Base-by-base conservation (phyloP, 2,888 invertebrate species). In the Melangyna quadrimaculata region DNA sequence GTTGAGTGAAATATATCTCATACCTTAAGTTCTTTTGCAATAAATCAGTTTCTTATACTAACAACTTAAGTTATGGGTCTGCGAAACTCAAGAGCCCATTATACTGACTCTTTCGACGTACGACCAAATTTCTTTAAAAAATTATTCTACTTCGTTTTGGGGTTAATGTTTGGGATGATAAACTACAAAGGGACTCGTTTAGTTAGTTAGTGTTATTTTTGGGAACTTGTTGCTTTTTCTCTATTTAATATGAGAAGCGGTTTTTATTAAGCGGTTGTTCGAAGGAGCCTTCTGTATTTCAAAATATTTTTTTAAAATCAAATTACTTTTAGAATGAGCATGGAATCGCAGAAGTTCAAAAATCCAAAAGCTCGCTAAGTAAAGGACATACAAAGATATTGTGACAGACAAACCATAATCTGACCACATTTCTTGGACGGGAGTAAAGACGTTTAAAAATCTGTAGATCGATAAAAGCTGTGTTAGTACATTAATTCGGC, bases 1-100 rank as follows among this genome's bases (percentile, higher is more conserved):
- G n/a, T 51, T 51, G 48, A 65, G 65, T 65, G 65, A 65, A 65
- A 65, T 65, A 65, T 65, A 45, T 65, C 65, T 29, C 17, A 19
- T 29, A 37, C 22, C 22, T 6, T 2, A 7, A n/a, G 0, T 22
- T 48, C 22, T 22, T 48, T 48, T 48, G 12, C 17, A 35, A 57
- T 57, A 35, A 19, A 35, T 57, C 32, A 29, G 55, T 17, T 55
- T 51, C 40, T 43, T 7, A 17, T 17, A 8, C n/a, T 1, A n/a
- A 43, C 8, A 43, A 17, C 3, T 5, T n/a, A n/a, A 6, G 43
- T 43, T 17, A 17, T 43, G 17, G 8, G 8, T 43, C 43, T 43
- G 1, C 7, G 2, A 45, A 19, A 8, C 17, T 1, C 10, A 19
- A 45, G 19, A 19, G 8, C 9, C 19, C 19, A 22, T 12, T 6